A percentile compares a stretch with the other conserved stretches of the same genome.
phyloP scores from a whole-genome alignment of 2,888 invertebrate genomes.

The Anaspis maculata region DNA sequence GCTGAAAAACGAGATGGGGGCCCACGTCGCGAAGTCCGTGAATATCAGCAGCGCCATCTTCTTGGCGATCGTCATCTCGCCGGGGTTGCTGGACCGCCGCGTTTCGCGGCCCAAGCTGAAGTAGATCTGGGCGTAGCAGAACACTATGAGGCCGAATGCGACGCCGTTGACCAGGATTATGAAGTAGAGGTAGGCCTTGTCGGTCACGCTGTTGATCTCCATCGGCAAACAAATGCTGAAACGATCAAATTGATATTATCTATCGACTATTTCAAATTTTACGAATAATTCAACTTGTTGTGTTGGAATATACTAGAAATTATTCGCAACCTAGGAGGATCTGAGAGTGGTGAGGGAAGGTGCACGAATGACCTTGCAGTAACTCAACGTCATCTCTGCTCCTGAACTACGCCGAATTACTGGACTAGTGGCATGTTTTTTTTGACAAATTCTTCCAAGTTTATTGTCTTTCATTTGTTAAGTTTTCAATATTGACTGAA shows the following conservation, averaged over 20 bases:
- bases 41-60: slow-evolving; percentile 84
- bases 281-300: slow-evolving; percentile 1
- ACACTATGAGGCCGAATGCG: slow-evolving; percentile 75
- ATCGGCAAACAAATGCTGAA: slow-evolving; percentile 81
- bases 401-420: no score
- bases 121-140: slow-evolving; percentile 82
- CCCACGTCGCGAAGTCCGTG: slow-evolving; percentile 77
- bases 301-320: no score
- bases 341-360: no score
- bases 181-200: slow-evolving; percentile 64
- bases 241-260: no score
- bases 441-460: no score
- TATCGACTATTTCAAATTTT: not conserved
- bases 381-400: no score
- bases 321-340: no score
- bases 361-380: no score
- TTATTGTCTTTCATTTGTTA: no score
- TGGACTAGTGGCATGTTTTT: no score
- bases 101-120: slow-evolving; percentile 65
- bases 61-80: slow-evolving; percentile 72
- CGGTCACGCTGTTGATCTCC: slow-evolving; percentile 61
- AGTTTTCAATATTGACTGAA: no score
- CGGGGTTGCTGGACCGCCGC: slow-evolving; percentile 45
- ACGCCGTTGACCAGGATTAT: slow-evolving; percentile 69
- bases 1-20: slow-evolving; percentile 84